Evolutionary conservation across 2,888 invertebrate species (phyloP).

Genomic region (Chrysolina haemoptera): DNA sequence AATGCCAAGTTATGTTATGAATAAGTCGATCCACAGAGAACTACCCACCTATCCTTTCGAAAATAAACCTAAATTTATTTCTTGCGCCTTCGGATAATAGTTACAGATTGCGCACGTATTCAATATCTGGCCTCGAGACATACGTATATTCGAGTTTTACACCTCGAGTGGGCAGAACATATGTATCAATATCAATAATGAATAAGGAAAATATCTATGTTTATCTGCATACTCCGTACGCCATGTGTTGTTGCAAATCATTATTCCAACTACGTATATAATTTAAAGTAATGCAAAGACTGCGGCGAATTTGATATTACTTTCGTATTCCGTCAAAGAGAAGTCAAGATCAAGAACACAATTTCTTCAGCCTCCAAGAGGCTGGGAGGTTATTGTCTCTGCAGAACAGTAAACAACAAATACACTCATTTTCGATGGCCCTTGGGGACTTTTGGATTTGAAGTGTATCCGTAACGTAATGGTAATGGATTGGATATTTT

Average conservation of each 20-base stretch:
- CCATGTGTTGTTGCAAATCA: neutral
- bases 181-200: slow-evolving; percentile 16
- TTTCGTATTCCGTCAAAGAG: neutral
- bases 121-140: slow-evolving; percentile 10
- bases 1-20: too few relatives aligned
- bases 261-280: neutral
- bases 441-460: too few relatives aligned
- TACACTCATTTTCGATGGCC: too few relatives aligned
- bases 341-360: too few relatives aligned
- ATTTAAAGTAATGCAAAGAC: neutral
- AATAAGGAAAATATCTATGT: slow-evolving; percentile 2
- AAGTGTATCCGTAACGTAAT: too few relatives aligned
- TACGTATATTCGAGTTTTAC: neutral
- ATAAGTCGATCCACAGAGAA: too few relatives aligned
- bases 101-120: slow-evolving; percentile 8
- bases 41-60: neutral
- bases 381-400: too few relatives aligned
- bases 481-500: too few relatives aligned
- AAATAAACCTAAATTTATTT: neutral
- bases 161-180: slow-evolving; percentile 14
- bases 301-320: neutral
- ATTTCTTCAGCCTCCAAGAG: too few relatives aligned
- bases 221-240: slow-evolving; percentile 2
- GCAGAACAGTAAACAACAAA: too few relatives aligned
- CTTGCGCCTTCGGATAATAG: neutral